phyloP scores from a whole-genome alignment of 2,113 vertebrate genomes.

The Xenotilapia flavipinnis region DNA sequence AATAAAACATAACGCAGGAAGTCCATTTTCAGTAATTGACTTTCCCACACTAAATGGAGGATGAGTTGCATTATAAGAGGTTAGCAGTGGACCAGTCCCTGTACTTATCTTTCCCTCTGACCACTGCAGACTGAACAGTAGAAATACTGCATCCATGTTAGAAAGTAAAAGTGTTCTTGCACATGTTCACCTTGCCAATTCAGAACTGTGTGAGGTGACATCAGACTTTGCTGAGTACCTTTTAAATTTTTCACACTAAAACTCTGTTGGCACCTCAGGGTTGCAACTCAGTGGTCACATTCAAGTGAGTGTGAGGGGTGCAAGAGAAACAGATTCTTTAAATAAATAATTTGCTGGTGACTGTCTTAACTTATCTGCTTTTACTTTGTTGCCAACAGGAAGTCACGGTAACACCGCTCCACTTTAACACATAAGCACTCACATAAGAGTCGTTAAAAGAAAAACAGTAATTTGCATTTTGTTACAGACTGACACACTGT shows the following conservation, averaged over 20 bases:
- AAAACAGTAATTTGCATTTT: neutral
- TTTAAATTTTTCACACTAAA: neutral
- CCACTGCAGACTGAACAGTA: neutral
- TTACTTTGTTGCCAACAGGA: neutral
- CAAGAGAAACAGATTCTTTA: neutral
- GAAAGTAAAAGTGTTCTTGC: neutral
- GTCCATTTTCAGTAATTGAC: neutral
- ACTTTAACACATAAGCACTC: neutral
- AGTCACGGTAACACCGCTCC: neutral
- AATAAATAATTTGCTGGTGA: neutral
- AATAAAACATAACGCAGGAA: neutral
- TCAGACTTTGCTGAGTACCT: neutral
- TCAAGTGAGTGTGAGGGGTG: neutral
- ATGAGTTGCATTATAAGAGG: neutral
- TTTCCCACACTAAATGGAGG: neutral
- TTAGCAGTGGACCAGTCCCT: neutral
- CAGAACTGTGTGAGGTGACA: neutral
- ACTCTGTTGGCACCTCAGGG: neutral
- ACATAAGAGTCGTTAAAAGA: neutral
- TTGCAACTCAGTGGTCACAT: neutral
- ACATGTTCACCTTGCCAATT: neutral
- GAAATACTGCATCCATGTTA: neutral
- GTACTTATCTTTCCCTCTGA: neutral
- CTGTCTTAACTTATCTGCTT: neutral
- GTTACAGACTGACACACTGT: neutral